Evolutionary conservation across 2,888 invertebrate species (phyloP).

Genomic region (Callyntrura guangdongensis): DNA sequence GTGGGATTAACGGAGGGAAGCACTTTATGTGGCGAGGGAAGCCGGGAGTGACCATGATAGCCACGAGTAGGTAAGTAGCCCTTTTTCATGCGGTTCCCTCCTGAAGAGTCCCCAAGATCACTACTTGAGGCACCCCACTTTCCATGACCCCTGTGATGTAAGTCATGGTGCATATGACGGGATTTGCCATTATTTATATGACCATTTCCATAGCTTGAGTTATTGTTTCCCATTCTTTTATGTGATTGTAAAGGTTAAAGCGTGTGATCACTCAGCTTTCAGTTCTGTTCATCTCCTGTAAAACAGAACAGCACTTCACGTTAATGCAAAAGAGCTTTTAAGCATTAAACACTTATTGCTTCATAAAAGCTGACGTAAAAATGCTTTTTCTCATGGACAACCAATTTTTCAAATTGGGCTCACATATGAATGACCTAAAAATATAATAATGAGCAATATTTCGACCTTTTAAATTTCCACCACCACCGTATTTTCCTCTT

Average conservation of each 20-base stretch:
- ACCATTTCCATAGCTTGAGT: constrained; percentile 67
- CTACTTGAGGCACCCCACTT: constrained; percentile 71
- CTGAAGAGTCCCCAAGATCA: constrained; percentile 81
- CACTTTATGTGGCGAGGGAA: constrained; percentile 82
- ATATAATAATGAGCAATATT: too few relatives aligned
- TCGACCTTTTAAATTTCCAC: too few relatives aligned
- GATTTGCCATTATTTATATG: constrained; percentile 61
- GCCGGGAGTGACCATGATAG: constrained; percentile 77
- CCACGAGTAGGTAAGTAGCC: constrained; percentile 82
- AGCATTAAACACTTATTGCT: not conserved
- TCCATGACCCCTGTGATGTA: constrained; percentile 66
- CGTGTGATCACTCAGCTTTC: constrained; percentile 13
- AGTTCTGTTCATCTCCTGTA: constrained; percentile 43
- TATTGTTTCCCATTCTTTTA: constrained; percentile 74
- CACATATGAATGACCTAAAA: too few relatives aligned
- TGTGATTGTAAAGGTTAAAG: not conserved
- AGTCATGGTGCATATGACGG: constrained; percentile 68
- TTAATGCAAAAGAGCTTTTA: constrained; percentile 14
- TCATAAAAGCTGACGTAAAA: not conserved
- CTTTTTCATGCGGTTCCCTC: constrained; percentile 83
- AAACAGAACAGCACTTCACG: constrained; percentile 12
- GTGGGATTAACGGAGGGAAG: constrained; percentile 80
- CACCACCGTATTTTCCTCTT: too few relatives aligned
- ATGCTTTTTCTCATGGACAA: not conserved
- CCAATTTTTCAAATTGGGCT: too few relatives aligned